Evolutionary conservation across 2,888 invertebrate species (phyloP).

Genomic region (Coenonympha glycerion): DNA sequence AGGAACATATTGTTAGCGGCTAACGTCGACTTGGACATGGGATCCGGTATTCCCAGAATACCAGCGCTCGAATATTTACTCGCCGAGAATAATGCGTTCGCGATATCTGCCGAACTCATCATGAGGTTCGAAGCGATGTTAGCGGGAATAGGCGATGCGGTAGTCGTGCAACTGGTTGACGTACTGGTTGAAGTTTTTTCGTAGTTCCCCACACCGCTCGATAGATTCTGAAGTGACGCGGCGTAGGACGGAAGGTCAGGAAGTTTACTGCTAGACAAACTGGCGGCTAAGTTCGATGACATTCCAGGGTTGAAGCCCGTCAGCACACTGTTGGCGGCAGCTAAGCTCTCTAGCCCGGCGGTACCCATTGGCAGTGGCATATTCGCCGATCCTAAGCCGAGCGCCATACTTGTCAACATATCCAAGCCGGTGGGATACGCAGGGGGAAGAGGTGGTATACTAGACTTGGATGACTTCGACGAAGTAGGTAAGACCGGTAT

Average conservation of each 20-base stretch:
- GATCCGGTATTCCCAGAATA: conserved; percentile 82
- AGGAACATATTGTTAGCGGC: conserved; percentile 87
- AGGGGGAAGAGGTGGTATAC: conserved; percentile 69
- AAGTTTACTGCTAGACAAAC: conserved; percentile 59
- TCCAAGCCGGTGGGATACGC: conserved; percentile 67
- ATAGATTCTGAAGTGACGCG: conserved; percentile 63
- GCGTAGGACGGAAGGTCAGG: conserved; percentile 69
- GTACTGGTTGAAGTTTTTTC: conserved; percentile 69
- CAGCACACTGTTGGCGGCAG: conserved; percentile 71
- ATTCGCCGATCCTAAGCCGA: conserved; percentile 62
- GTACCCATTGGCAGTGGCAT: conserved; percentile 62
- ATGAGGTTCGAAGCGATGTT: conserved; percentile 77
- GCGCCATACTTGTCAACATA: conserved; percentile 72
- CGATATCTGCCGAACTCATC: conserved; percentile 79
- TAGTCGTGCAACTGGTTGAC: conserved; percentile 65
- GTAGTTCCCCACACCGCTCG: conserved; percentile 57
- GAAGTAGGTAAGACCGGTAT: conserved; percentile 78
- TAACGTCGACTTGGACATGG: conserved; percentile 83
- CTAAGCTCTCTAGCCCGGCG: conserved; percentile 64
- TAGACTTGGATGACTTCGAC: conserved; percentile 76
- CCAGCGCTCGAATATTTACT: conserved; percentile 79
- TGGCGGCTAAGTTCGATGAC: conserved; percentile 61
- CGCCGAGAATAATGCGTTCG: conserved; percentile 80
- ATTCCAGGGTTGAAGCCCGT: conserved; percentile 61
- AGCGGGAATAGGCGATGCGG: conserved; percentile 69